phyloP scores from a whole-genome alignment of 2,113 vertebrate genomes.

The Pogona vitticeps region DNA sequence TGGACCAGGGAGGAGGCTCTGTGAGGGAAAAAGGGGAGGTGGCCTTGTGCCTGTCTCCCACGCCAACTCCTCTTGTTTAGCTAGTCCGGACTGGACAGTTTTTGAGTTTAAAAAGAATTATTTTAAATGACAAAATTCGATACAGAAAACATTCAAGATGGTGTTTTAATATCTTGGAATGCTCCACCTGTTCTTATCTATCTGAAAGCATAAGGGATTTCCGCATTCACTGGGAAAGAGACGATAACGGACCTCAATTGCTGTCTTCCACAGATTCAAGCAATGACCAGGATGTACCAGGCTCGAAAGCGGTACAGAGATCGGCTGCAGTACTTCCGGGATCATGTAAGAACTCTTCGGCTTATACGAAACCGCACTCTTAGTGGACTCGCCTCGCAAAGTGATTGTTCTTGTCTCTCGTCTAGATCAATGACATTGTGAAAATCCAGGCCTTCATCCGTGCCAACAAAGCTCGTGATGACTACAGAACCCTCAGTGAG shows the following conservation, averaged over 20 bases:
- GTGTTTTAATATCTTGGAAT: too few species aligned
- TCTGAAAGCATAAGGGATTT: too few species aligned
- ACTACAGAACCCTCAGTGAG: constrained; percentile 99
- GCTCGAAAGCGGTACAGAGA: constrained; percentile 91
- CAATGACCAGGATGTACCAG: constrained; percentile 94
- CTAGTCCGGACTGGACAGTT: too few species aligned
- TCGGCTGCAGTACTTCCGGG: constrained; percentile 91
- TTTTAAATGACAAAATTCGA: too few species aligned
- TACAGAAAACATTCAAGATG: too few species aligned
- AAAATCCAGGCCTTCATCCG: constrained; percentile 98
- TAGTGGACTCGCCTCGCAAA: background rate
- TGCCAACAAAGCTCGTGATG: constrained; percentile 97
- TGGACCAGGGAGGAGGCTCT: background rate
- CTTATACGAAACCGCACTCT: background rate
- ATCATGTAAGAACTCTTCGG: constrained; percentile 83
- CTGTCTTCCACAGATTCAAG: constrained; percentile 83
- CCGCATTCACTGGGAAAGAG: too few species aligned
- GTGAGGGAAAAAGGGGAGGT: too few species aligned
- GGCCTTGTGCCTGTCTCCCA: too few species aligned
- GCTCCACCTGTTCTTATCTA: too few species aligned
- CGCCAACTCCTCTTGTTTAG: too few species aligned
- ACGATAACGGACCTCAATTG: background rate
- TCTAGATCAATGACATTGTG: constrained; percentile 90
- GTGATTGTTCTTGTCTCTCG: constrained; percentile 21
- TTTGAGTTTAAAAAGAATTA: too few species aligned